A percentile compares a stretch with the other conserved stretches of the same genome.
These are phyloP conservation scores for Pantala flavescens DNA, from an alignment of 1,140 invertebrate genomes.

Conservation along the genomic window DNA sequence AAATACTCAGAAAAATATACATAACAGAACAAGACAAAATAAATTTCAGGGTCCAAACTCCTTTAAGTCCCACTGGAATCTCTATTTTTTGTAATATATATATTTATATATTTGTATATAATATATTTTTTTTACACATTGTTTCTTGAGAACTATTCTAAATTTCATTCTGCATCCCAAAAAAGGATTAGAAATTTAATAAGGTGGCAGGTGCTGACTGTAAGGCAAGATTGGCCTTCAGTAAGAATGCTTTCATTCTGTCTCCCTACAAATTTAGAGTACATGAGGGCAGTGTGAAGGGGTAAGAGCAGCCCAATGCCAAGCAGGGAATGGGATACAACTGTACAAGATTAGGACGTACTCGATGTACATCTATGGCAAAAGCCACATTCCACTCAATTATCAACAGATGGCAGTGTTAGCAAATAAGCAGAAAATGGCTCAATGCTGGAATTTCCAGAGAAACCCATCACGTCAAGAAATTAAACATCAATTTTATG, in stretches of 20 bases:
- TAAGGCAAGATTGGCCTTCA: slow-evolving; percentile 4
- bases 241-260: not conserved
- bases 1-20: not conserved
- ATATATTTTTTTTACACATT: not conserved
- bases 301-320: not conserved
- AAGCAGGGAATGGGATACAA: not conserved
- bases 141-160: not conserved
- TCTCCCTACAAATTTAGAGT: not conserved
- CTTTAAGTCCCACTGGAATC: not conserved
- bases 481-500: not conserved
- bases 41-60: not conserved
- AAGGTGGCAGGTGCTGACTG: not conserved
- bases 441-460: not conserved
- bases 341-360: not conserved
- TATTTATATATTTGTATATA: slow-evolving; percentile 1
- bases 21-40: not conserved
- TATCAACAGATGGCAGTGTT: not conserved
- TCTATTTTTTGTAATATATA: not conserved
- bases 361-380: not conserved
- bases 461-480: not conserved
- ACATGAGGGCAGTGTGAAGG: not conserved
- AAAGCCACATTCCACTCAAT: not conserved
- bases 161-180: not conserved
- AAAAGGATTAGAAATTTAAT: not conserved
- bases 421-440: not conserved